Base-by-base conservation (phyloP, 2,888 invertebrate species). In the Sussaba pulchella region DNA sequence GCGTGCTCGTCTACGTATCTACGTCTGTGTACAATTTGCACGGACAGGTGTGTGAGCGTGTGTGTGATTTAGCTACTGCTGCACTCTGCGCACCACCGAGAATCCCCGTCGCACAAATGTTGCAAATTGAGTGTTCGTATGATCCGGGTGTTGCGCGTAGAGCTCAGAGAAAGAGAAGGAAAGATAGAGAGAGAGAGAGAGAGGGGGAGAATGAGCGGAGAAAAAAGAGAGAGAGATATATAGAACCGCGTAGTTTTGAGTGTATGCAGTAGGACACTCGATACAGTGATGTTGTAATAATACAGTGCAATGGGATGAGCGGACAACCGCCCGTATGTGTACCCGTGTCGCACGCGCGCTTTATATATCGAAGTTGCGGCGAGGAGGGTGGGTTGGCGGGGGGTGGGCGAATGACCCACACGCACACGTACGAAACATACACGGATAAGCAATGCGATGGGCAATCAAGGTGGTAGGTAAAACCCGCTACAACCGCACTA, bases 61-160 rank as follows among this genome's bases (percentile, higher is more conserved):
- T 17, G 57, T 47, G 71, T 72, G 36, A 61, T 10, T 81, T 69
- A 77, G 71, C 57, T 64, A 31, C 31, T 73, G 63, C 57, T 69
- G 72, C 77, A 81, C 81, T 81, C 24, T 45, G 79, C 71, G 63
- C 47, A 63, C 66, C 24, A 17, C 10, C 59, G 59, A 67, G 31
- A 57, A 24, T 24, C 10, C 52, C 0, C 52, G 52, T 9, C 52
- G 31, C 2, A 31, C 31, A 31, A 21, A 64, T 47, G 47, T 64
- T 64, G 47, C 66, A 66, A 66, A 66, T 66, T 50, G 66, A 50
- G 66, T 17, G 50, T 36, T 50, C 50, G 12, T 50, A 50, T 50
- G 50, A 36, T 66, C 1, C 36, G 19, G 31, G 47, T 50, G 50
- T 52, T 50, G 47, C 19, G 50, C 66, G 36, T 12, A 24, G 52